Conservation (phyloP, 2,113 vertebrate genomes). For the Phocoena sinus region DNA sequence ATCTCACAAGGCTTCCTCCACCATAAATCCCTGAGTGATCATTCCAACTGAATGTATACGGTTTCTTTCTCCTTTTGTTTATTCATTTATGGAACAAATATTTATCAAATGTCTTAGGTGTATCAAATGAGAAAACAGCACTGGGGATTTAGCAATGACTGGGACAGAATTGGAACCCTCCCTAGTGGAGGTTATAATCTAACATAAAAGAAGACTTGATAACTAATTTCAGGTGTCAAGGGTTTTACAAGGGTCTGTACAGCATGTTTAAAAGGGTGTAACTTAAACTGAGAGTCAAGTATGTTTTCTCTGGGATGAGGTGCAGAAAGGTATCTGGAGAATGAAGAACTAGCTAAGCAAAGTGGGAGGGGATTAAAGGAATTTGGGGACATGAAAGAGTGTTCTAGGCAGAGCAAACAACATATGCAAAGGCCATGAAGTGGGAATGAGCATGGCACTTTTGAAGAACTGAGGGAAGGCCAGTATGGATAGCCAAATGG, state of each 20-base stretch:
- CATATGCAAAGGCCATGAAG: neutral
- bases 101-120: neutral
- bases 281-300: neutral
- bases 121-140: neutral
- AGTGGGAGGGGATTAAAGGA: neutral
- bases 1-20: neutral
- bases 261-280: neutral
- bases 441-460: neutral
- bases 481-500: neutral
- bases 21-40: neutral
- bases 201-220: neutral
- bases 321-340: neutral
- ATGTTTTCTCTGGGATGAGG: neutral
- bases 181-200: neutral
- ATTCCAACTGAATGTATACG: neutral
- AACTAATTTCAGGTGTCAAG: neutral
- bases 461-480: neutral
- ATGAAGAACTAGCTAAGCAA: neutral
- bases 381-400: neutral
- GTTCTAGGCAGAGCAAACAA: neutral
- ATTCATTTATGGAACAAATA: neutral
- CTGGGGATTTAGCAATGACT: neutral
- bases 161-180: neutral
- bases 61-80: neutral
- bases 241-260: neutral